These are phyloP conservation scores for Dipodomys stephensi DNA, from an alignment of 2,113 vertebrate species.

Conservation along the genomic window DNA sequence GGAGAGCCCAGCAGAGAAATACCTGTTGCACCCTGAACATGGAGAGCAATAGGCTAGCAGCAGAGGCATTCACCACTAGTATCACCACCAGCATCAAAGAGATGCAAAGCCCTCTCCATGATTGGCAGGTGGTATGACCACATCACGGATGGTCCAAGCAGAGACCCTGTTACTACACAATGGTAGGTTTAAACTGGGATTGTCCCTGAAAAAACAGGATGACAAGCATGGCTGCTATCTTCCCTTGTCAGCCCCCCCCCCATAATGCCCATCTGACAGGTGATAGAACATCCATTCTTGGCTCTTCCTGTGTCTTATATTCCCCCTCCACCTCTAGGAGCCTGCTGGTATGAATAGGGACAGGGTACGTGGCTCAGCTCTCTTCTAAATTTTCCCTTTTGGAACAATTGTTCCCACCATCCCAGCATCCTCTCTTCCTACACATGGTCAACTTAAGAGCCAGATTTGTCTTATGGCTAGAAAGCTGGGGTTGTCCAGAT, in stretches of 20 bases:
- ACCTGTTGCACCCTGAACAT: not conserved
- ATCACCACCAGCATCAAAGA: not conserved
- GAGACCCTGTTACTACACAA: not conserved
- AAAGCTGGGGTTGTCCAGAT: not conserved
- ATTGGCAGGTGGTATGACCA: not conserved
- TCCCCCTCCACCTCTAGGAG: too few relatives aligned
- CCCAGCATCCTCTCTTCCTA: not conserved
- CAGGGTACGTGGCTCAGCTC: not conserved
- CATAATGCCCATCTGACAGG: not conserved
- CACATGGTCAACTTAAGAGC: not conserved
- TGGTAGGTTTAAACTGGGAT: not conserved
- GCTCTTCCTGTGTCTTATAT: not conserved
- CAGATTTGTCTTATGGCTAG: not conserved
- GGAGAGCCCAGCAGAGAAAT: not conserved
- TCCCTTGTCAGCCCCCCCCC: not conserved
- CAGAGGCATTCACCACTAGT: not conserved
- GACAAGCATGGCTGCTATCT: not conserved
- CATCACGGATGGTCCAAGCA: not conserved
- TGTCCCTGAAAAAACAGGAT: not conserved
- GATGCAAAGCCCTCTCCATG: not conserved
- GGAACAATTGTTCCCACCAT: not conserved
- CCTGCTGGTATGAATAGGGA: not conserved
- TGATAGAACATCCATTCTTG: not conserved
- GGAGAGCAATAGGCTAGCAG: not conserved
- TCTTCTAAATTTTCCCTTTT: not conserved